A percentile compares a stretch with the other conserved stretches of the same genome.
These are phyloP conservation scores for Trachurus trachurus DNA, from an alignment of 2,797 vertebrate species.

Conservation along the genomic window DNA sequence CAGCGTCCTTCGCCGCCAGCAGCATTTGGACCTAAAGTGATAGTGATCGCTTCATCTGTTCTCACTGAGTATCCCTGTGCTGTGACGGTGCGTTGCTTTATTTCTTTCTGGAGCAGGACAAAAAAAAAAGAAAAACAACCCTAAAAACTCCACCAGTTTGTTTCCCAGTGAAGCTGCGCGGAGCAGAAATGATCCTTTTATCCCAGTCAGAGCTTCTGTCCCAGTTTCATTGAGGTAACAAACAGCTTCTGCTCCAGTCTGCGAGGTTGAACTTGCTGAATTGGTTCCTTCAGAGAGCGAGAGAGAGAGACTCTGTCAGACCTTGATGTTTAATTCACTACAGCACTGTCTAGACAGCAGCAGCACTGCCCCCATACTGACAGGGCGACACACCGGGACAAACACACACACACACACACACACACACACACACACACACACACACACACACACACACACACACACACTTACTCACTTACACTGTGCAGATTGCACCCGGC, in stretches of 20 bases:
- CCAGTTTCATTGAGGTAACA: slow-evolving; percentile 62
- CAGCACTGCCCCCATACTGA: slow-evolving; percentile 50
- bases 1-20: slow-evolving; percentile 24
- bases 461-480: neutral
- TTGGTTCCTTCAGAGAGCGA: slow-evolving; percentile 62
- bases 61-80: slow-evolving; percentile 34
- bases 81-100: slow-evolving; percentile 40
- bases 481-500: neutral
- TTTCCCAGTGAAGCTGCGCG: slow-evolving; percentile 56
- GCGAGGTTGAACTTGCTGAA: slow-evolving; percentile 64
- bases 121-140: slow-evolving; percentile 21
- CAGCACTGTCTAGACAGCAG: slow-evolving; percentile 70
- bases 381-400: slow-evolving; percentile 47
- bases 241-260: slow-evolving; percentile 60
- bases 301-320: slow-evolving; percentile 55
- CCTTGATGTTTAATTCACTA: slow-evolving; percentile 80
- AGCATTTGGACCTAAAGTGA: slow-evolving; percentile 44
- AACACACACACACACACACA: slow-evolving; percentile 4
- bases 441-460: slow-evolving; percentile 4
- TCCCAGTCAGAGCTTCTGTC: slow-evolving; percentile 49
- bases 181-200: slow-evolving; percentile 61
- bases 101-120: slow-evolving; percentile 51
- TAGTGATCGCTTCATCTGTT: slow-evolving; percentile 46
- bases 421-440: slow-evolving; percentile 39
- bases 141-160: slow-evolving; percentile 49